These are phyloP conservation scores for Ceratoteleas bidentatus DNA, from an alignment of 1,140 invertebrate genomes.

Conservation along the genomic window DNA sequence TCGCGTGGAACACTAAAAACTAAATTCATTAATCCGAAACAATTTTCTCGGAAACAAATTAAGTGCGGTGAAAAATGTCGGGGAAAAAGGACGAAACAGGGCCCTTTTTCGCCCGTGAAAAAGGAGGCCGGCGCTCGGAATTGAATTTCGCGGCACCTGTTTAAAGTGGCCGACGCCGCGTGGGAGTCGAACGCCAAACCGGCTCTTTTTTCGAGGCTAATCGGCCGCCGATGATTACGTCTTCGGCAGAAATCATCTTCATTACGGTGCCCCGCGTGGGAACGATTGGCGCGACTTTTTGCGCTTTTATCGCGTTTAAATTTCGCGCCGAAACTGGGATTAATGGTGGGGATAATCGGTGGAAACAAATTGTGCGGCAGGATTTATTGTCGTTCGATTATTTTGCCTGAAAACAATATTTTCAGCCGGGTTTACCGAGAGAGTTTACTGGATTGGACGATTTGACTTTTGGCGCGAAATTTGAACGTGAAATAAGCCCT, in stretches of 20 bases:
- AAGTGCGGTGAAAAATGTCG: conserved; percentile 25
- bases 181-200: conserved; percentile 75
- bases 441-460: too few species aligned
- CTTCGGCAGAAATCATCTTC: conserved; percentile 65
- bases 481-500: background rate
- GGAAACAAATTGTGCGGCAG: too few species aligned
- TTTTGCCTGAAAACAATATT: too few species aligned
- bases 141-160: conserved; percentile 69
- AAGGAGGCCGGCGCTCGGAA: conserved; percentile 33
- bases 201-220: conserved; percentile 72
- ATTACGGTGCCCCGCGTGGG: conserved; percentile 60
- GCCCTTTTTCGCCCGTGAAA: conserved; percentile 22
- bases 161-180: conserved; percentile 65
- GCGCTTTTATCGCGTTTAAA: too few species aligned
- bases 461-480: conserved; percentile 6
- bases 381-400: too few species aligned
- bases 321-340: too few species aligned
- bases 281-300: conserved; percentile 15
- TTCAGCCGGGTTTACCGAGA: too few species aligned
- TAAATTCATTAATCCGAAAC: conserved; percentile 49
- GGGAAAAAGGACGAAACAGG: conserved; percentile 7
- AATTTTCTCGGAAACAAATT: conserved; percentile 53
- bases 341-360: too few species aligned
- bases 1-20: conserved; percentile 41
- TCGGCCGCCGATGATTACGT: conserved; percentile 72